These are phyloP conservation scores for Mythimna lalbum DNA, from an alignment of 2,888 invertebrate genomes.

Conservation along the genomic window DNA sequence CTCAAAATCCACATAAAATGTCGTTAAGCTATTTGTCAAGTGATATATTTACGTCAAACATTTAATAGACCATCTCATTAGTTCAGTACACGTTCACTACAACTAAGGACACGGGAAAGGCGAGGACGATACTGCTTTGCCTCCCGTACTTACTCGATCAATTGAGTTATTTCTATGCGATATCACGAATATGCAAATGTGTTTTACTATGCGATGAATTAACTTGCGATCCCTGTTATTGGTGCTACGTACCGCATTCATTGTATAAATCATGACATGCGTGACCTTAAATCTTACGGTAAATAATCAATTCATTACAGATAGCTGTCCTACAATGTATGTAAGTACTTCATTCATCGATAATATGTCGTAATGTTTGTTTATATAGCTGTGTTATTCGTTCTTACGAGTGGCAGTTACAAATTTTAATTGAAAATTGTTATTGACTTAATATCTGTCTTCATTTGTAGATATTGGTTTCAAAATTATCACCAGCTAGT, in stretches of 20 bases:
- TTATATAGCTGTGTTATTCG: constrained; percentile 11
- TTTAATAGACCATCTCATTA: constrained; percentile 85
- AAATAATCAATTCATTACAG: constrained; percentile 58
- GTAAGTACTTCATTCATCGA: constrained; percentile 44
- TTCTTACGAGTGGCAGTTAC: background rate
- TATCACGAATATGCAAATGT: constrained; percentile 79
- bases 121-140: constrained; percentile 72
- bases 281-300: constrained; percentile 66
- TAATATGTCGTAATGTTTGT: constrained; percentile 8
- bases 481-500: background rate
- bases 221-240: constrained; percentile 74
- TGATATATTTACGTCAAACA: constrained; percentile 84
- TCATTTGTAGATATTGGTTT: background rate
- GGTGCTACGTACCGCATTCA: constrained; percentile 69
- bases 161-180: constrained; percentile 79
- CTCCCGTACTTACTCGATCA: constrained; percentile 68
- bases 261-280: constrained; percentile 64
- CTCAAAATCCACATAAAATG: constrained; percentile 57
- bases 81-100: constrained; percentile 84
- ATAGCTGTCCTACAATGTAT: constrained; percentile 42
- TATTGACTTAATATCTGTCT: background rate
- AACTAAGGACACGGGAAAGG: constrained; percentile 82
- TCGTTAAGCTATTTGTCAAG: constrained; percentile 63
- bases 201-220: constrained; percentile 72
- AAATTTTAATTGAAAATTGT: background rate